A percentile compares a stretch with the other conserved stretches of the same genome.
Conservation (phyloP, 2,888 invertebrate species). For the Hypercompe scribonia region DNA sequence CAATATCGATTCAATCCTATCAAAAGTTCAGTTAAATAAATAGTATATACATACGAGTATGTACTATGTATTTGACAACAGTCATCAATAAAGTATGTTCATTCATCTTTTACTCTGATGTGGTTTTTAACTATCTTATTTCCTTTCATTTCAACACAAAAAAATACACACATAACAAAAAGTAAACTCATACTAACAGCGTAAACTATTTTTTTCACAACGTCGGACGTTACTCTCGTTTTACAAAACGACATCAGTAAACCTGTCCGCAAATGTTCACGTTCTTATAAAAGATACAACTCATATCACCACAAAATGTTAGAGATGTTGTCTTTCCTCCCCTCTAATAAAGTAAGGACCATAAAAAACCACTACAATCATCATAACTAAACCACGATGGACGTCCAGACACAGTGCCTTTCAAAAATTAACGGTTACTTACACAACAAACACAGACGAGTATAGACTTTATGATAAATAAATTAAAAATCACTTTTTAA, state of each 20-base stretch:
- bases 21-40: background rate
- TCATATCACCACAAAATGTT: conserved; percentile 68
- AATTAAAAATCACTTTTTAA: conserved; percentile 1
- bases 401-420: conserved; percentile 59
- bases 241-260: conserved; percentile 72
- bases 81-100: background rate
- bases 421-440: conserved; percentile 75
- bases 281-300: conserved; percentile 75
- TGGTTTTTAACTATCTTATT: background rate
- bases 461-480: conserved; percentile 40
- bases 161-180: background rate
- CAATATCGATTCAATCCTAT: background rate
- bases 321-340: conserved; percentile 57
- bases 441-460: conserved; percentile 37
- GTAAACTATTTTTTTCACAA: conserved; percentile 57
- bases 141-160: conserved; percentile 12
- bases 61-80: background rate
- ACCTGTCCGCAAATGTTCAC: conserved; percentile 69
- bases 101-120: background rate
- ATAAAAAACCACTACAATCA: conserved; percentile 85
- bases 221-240: conserved; percentile 59
- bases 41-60: background rate
- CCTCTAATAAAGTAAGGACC: conserved; percentile 76
- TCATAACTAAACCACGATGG: conserved; percentile 74
- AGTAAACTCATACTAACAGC: conserved; percentile 25